These are phyloP conservation scores for Leptogaster cylindrica DNA, from an alignment of 2,888 invertebrate genomes.

Conservation along the genomic window DNA sequence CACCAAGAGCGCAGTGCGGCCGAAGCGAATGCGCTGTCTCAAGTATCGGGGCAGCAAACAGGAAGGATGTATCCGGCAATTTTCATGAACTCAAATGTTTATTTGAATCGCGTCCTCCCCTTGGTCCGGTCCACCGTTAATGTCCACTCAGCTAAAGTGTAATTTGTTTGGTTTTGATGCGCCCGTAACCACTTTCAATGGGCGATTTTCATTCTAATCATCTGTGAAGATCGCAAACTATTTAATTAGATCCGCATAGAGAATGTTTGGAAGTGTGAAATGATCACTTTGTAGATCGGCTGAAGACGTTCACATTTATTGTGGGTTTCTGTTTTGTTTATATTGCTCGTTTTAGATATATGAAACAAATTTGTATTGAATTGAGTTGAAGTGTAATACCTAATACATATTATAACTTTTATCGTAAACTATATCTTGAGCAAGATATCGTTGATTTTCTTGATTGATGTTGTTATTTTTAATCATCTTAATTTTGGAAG, in stretches of 20 bases:
- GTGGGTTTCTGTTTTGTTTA: too few relatives aligned
- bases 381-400: too few relatives aligned
- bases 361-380: too few relatives aligned
- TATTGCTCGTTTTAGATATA: too few relatives aligned
- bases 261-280: too few relatives aligned
- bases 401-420: too few relatives aligned
- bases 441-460: too few relatives aligned
- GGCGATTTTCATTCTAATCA: constrained; percentile 37
- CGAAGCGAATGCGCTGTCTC: neutral
- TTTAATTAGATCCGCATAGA: constrained; percentile 17
- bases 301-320: too few relatives aligned
- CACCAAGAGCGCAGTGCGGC: neutral
- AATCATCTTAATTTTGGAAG: too few relatives aligned
- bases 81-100: constrained; percentile 41
- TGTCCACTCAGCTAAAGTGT: constrained; percentile 30
- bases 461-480: too few relatives aligned
- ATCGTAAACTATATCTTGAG: too few relatives aligned
- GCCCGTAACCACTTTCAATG: constrained; percentile 38
- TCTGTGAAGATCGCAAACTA: constrained; percentile 28
- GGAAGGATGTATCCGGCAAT: constrained; percentile 48
- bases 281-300: too few relatives aligned
- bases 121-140: constrained; percentile 8
- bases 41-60: constrained; percentile 42
- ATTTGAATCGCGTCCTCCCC: constrained; percentile 24
- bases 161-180: constrained; percentile 35